Evolutionary conservation across 2,113 vertebrate species (phyloP), one percentile per base, ranked within the genome.

Genomic region (Lota lota): DNA sequence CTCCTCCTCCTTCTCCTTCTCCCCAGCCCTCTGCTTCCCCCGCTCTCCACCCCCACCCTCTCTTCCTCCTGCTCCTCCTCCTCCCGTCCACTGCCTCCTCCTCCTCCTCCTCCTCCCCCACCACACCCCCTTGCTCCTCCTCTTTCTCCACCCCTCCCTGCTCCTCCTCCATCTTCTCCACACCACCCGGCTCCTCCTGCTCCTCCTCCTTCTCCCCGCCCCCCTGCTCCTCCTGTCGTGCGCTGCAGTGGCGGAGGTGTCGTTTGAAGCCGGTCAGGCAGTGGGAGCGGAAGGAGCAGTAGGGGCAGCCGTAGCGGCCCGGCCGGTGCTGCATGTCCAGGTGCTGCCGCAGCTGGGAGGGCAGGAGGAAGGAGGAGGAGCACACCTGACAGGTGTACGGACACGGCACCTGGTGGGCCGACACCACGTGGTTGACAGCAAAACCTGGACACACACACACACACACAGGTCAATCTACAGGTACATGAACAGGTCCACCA

Each of bases 221-320:
- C 0, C 0, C 73, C 0, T 5, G 69, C 12, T 47, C 86, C 40
- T 76, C 79, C 64, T 75, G 80, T 0, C 82, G 66, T 69, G 79
- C 85, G 14, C 74, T 85, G 80, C 85, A 89, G 78, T 83, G 81
- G 68, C 79, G 79, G 80, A 84, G 83, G 87, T 89, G 87, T 18
- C 84, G 74, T 59, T 69, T 63, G 73, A 89, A 85, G 1, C 84
- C 85, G 0, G 78, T 78, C 72, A 85, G 68, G 78, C 60, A 73
- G 70, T 85, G 69, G 0, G 87, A 85, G 65, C 83, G 73, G 78
- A 89, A 88, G 75, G 61, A 72, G 83, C 88, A 89, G 81, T 86
- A 89, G 77, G 87, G 86, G 62, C 88, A 89, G 66, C 76, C 72
- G 73, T 80, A 89, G 72, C 87, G 78, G 0, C 85, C 86, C 15